Evolutionary conservation across 2,888 invertebrate genomes (phyloP).

Genomic region (Troides aeacus): DNA sequence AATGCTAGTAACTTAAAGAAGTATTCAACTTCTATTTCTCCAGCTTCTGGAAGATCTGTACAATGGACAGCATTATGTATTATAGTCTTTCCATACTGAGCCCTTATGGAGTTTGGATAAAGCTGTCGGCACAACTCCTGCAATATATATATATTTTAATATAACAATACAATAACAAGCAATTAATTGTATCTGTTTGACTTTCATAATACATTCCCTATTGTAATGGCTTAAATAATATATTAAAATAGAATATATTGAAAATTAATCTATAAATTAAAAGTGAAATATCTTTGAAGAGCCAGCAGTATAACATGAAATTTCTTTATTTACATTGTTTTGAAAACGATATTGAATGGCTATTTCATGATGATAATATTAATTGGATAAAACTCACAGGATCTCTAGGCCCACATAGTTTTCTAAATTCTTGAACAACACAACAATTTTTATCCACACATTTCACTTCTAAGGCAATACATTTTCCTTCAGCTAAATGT

Average conservation of each 20-base stretch:
- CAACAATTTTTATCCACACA: slow-evolving; percentile 74
- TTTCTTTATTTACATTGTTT: too few relatives aligned
- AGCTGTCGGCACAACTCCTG: slow-evolving; percentile 81
- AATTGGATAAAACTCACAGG: slow-evolving; percentile 58
- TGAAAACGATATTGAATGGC: not conserved
- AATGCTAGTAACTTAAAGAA: slow-evolving; percentile 84
- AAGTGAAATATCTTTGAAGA: too few relatives aligned
- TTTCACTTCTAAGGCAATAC: slow-evolving; percentile 90
- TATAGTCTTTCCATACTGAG: slow-evolving; percentile 88
- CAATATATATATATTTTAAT: slow-evolving; percentile 26
- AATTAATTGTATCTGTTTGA: not conserved
- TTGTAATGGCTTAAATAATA: not conserved
- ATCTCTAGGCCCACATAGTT: slow-evolving; percentile 92
- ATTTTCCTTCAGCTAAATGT: slow-evolving; percentile 91
- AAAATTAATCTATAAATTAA: too few relatives aligned
- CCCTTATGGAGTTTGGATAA: slow-evolving; percentile 89
- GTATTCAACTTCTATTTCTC: slow-evolving; percentile 87
- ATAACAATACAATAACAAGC: not conserved
- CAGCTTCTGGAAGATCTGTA: slow-evolving; percentile 94
- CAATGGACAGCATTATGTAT: slow-evolving; percentile 94
- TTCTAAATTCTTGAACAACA: slow-evolving; percentile 85
- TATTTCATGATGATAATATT: not conserved
- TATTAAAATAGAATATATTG: not conserved
- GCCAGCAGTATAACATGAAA: too few relatives aligned
- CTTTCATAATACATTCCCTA: not conserved